phyloP scores from a whole-genome alignment of 2,888 invertebrate species.

The Achlya flavicornis region DNA sequence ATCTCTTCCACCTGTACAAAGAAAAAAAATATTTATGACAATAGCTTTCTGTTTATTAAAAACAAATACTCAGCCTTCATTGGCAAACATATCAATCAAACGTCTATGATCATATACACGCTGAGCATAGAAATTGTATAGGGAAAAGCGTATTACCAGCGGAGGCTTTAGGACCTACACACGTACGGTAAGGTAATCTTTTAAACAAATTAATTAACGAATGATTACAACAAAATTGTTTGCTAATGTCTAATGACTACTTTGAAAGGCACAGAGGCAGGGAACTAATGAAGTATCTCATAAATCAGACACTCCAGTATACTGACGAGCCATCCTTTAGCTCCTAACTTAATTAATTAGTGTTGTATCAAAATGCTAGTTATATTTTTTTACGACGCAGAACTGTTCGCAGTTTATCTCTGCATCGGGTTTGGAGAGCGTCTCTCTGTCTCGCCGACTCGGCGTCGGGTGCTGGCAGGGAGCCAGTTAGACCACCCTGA shows the following conservation, averaged over 20 bases:
- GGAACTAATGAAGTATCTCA: constrained; percentile 9
- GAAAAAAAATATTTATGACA: constrained; percentile 18
- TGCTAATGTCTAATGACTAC: background rate
- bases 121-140: background rate
- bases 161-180: background rate
- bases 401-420: constrained; percentile 52
- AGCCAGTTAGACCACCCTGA: constrained; percentile 51
- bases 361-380: constrained; percentile 28
- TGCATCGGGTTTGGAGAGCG: constrained; percentile 46
- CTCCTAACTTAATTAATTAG: constrained; percentile 48
- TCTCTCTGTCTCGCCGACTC: constrained; percentile 47
- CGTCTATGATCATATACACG: background rate
- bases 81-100: constrained; percentile 5
- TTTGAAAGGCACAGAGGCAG: background rate
- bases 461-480: constrained; percentile 48
- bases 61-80: too few species aligned
- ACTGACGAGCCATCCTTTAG: constrained; percentile 28
- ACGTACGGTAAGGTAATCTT: too few species aligned
- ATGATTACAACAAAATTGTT: too few species aligned
- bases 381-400: constrained; percentile 41
- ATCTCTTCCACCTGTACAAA: constrained; percentile 97
- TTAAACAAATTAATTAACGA: too few species aligned
- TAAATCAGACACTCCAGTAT: constrained; percentile 19
- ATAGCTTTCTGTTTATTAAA: too few species aligned
- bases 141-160: background rate